A percentile compares a stretch with the other conserved stretches of the same genome.
These are phyloP conservation scores for Tachysurus vachellii DNA, from an alignment of 2,113 vertebrate species.

Conservation along the genomic window DNA sequence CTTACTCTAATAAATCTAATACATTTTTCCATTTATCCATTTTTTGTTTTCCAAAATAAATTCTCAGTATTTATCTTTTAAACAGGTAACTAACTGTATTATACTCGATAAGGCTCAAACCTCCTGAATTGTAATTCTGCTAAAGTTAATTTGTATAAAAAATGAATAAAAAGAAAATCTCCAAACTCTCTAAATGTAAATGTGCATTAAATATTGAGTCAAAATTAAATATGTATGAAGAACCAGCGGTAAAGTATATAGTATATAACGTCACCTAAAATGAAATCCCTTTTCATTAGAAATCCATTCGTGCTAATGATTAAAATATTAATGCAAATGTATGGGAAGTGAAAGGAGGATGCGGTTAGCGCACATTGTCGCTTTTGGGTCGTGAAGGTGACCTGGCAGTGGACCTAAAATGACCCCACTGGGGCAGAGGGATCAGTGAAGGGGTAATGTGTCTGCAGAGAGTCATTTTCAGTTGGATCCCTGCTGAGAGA, in stretches of 20 bases:
- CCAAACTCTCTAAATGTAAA: not conserved
- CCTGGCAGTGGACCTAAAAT: conserved; percentile 15
- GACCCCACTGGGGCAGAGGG: conserved; percentile 30
- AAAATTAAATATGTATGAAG: not conserved
- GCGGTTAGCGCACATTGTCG: not conserved
- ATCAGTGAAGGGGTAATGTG: conserved; percentile 38
- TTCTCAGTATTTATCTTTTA: not conserved
- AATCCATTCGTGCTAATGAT: not conserved
- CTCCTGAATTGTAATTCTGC: not conserved
- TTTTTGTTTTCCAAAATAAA: not conserved
- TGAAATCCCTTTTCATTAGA: not conserved
- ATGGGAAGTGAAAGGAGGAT: not conserved
- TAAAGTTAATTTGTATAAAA: not conserved
- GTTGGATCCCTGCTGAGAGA: conserved; percentile 22
- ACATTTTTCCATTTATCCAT: not conserved
- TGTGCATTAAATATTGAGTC: not conserved
- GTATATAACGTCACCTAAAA: not conserved
- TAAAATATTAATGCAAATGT: conserved; percentile 8
- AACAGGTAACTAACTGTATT: not conserved
- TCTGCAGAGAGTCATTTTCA: conserved; percentile 24
- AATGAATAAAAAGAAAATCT: not conserved
- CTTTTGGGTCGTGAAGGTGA: conserved; percentile 20
- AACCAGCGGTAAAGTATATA: not conserved
- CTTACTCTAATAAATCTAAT: not conserved
- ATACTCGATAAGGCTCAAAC: not conserved